phyloP scores from a whole-genome alignment of 2,113 vertebrate genomes.

The Amazona guildingii region DNA sequence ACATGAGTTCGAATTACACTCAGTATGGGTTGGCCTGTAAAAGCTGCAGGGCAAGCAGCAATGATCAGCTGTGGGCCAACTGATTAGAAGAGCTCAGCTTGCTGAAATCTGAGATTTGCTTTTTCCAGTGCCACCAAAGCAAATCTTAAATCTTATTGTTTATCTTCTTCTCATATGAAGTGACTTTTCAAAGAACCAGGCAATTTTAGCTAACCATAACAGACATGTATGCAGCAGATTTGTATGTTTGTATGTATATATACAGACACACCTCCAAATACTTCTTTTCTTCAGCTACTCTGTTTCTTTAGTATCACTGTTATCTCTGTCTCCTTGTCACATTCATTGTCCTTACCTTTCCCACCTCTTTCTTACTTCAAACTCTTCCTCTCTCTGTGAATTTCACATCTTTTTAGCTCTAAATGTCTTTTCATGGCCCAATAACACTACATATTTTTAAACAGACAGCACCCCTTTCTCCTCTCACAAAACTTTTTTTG shows the following conservation, averaged over 20 bases:
- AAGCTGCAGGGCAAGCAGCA: slow-evolving; percentile 40
- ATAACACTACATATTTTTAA: background rate
- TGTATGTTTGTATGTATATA: background rate
- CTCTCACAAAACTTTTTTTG: background rate
- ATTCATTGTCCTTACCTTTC: background rate
- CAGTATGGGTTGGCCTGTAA: slow-evolving; percentile 10
- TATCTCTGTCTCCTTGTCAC: background rate
- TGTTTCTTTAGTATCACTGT: background rate
- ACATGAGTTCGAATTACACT: slow-evolving; percentile 48
- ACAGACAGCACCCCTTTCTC: background rate
- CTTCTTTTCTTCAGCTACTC: background rate
- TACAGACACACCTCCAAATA: background rate
- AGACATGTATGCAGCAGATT: background rate
- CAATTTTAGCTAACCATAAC: slow-evolving; percentile 13
- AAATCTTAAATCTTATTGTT: slow-evolving; percentile 12
- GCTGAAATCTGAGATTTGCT: background rate
- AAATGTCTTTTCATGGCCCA: background rate
- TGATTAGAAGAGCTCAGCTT: slow-evolving; percentile 10
- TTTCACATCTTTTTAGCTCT: background rate
- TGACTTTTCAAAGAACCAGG: background rate
- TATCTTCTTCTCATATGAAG: background rate
- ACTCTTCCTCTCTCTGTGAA: background rate
- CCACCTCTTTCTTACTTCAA: background rate
- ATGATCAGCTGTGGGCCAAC: background rate
- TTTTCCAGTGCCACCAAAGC: slow-evolving; percentile 3